Evolutionary conservation across 2,888 invertebrate species (phyloP), one percentile per base, ranked within the genome.

Genomic region (Cenopis cana): DNA sequence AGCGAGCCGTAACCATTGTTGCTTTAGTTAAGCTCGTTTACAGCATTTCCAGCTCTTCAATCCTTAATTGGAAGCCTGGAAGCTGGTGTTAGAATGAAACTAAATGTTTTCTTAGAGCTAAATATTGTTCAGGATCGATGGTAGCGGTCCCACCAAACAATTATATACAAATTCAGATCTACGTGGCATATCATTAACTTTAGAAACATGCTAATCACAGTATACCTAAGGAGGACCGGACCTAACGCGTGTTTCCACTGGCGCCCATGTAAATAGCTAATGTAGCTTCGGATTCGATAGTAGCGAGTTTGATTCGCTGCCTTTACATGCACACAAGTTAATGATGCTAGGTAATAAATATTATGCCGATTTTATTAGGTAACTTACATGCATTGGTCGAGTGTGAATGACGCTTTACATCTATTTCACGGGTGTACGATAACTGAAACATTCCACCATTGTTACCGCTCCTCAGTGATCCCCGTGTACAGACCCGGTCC

Each of bases 161-260:
- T 20, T 46, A 50, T 64, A 69, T 79, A 82, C 82, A 85, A 86
- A 86, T 86, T 86, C 85, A 82, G 86, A 85, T 86, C 86, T 85
- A 86, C 83, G 83, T 77, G 76, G 77, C 73, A 68, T 75, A 73
- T 78, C 73, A 76, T 74, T 74, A 73, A 75, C 75, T 61, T 61
- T 61, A 61, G 54, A 46, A 55, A 17, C 54, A 55, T 62, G 46
- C 68, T 54, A 20, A 46, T 68, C 41, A 38, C 54, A 52, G 29
- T 61, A 68, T 33, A 68, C 52, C 68, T 68, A 68, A 50, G 36
- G 20, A 55, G 60, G 68, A 46, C 64, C 64, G 38, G 64, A 29
- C 36, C 62, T 52, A 20, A 18, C 33, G 52, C n/a, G 62, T 62
- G 36, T 36, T 62, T 62, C 62, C 52, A 62, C 62, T 20, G 62